Conservation (phyloP, 2,888 invertebrate species). For the Spodoptera littoralis region DNA sequence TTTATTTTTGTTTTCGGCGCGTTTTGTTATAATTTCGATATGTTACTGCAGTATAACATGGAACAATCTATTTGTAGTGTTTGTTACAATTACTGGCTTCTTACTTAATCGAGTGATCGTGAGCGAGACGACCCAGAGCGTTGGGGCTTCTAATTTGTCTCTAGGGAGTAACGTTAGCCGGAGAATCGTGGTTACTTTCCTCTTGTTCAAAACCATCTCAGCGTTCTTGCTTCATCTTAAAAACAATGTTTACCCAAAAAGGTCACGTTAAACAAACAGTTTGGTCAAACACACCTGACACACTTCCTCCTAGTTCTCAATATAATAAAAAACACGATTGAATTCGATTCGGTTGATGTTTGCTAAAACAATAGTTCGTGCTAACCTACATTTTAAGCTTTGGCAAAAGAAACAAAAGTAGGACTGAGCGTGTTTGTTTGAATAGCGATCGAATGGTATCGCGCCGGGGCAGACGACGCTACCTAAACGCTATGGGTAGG, state of each 20-base stretch:
- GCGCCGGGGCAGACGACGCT: conserved; percentile 60
- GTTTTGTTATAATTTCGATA: too few relatives aligned
- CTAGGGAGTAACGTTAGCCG: too few relatives aligned
- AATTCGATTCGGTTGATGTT: conserved; percentile 33
- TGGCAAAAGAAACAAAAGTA: conserved; percentile 65
- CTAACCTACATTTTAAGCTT: conserved; percentile 55
- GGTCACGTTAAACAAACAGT: conserved; percentile 16
- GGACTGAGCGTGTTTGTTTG: conserved; percentile 66
- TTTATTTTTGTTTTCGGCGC: too few relatives aligned
- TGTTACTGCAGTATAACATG: too few relatives aligned
- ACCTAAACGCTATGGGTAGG: conserved; percentile 50
- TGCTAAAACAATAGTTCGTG: conserved; percentile 53
- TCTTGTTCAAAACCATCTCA: neutral
- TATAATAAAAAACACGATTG: conserved; percentile 34
- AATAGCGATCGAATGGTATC: conserved; percentile 71
- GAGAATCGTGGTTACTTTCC: too few relatives aligned
- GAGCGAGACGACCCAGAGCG: too few relatives aligned
- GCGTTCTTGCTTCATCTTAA: conserved; percentile 6
- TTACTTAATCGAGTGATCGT: too few relatives aligned
- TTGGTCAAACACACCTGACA: conserved; percentile 35
- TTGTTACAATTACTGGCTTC: too few relatives aligned
- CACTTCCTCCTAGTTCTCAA: conserved; percentile 31
- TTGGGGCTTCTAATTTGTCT: too few relatives aligned
- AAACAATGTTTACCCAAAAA: conserved; percentile 7
- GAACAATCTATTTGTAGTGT: too few relatives aligned